Evolutionary conservation across 2,797 vertebrate species (phyloP).

Genomic region (Crocodylus rhombifer): DNA sequence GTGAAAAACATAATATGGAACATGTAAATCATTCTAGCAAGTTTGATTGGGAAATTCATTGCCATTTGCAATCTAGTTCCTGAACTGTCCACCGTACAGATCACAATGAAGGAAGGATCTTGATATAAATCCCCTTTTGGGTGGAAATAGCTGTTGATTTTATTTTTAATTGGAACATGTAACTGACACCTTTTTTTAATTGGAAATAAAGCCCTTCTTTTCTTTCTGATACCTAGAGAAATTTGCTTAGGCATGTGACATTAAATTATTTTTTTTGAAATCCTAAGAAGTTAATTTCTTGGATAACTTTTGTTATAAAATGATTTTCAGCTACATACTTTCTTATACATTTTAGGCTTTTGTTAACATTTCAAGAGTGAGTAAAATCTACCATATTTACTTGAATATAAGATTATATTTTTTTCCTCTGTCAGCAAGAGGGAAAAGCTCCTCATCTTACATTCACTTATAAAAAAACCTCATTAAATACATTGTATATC

Average conservation of each 20-base stretch:
- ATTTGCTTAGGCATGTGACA: background rate
- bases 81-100: background rate
- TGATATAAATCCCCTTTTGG: background rate
- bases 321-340: background rate
- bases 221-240: background rate
- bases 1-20: background rate
- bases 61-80: background rate
- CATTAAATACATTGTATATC: no score
- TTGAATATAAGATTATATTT: no score
- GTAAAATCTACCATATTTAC: background rate
- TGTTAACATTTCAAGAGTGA: background rate
- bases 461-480: no score
- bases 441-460: no score
- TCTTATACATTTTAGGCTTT: background rate
- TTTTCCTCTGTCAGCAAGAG: no score
- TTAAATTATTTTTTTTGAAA: background rate
- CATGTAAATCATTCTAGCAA: background rate
- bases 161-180: fast-evolving
- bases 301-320: background rate
- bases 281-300: background rate
- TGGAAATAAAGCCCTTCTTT: background rate
- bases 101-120: background rate
- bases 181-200: background rate
- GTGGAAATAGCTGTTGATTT: background rate
- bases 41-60: background rate